Percentiles rank a stretch among this genome's conserved stretches.
Conservation (phyloP, 2,888 invertebrate species). For the Callyntrura guangdongensis region DNA sequence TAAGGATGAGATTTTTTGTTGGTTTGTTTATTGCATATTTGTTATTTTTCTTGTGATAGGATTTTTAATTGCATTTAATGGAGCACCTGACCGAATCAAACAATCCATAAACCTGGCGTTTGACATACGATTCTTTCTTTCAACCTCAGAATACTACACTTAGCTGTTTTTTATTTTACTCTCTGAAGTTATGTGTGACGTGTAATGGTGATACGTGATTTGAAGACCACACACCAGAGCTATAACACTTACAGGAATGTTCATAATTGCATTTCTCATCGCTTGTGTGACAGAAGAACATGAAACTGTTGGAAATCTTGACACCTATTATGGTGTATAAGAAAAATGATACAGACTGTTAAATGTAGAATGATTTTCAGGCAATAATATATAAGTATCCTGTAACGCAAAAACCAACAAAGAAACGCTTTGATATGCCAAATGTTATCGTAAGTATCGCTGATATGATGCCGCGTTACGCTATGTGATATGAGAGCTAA, state of each 20-base stretch:
- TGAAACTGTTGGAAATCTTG: slow-evolving; percentile 47
- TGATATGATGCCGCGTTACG: no score
- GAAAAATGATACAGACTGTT: slow-evolving; percentile 13
- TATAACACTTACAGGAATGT: slow-evolving; percentile 2
- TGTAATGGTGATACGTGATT: neutral
- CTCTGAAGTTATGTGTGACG: neutral
- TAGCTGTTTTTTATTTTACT: neutral
- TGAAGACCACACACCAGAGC: slow-evolving; percentile 56
- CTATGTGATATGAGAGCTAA: no score
- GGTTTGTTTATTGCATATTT: slow-evolving; percentile 20
- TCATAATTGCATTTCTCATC: slow-evolving; percentile 36
- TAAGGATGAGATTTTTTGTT: neutral
- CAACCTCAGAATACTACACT: neutral
- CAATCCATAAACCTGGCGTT: slow-evolving; percentile 34
- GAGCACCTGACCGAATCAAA: slow-evolving; percentile 9
- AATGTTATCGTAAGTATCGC: no score
- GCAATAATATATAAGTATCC: no score
- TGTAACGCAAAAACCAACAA: no score
- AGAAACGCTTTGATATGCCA: no score
- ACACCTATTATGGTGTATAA: slow-evolving; percentile 48
- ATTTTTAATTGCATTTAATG: slow-evolving; percentile 62
- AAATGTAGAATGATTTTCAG: no score
- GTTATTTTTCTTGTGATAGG: slow-evolving; percentile 34
- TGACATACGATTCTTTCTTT: neutral
- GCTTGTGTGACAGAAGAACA: neutral